Evolutionary conservation across 2,797 vertebrate species (phyloP).

Genomic region (Chanos chanos): DNA sequence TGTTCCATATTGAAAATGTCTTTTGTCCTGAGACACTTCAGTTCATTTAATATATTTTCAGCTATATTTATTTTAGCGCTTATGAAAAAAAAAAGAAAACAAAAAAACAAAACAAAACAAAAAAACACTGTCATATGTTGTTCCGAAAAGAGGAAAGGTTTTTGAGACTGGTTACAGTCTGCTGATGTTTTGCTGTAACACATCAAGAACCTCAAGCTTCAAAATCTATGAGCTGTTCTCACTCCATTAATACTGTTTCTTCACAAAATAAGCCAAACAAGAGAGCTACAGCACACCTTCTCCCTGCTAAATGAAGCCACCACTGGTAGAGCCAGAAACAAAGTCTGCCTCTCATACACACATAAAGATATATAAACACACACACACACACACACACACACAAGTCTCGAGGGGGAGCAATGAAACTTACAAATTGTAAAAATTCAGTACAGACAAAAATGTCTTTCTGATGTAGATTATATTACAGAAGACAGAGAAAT

Average conservation of each 20-base stretch:
- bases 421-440: conserved; percentile 28
- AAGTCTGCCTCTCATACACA: conserved; percentile 45
- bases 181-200: too few species aligned
- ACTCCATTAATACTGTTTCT: conserved; percentile 19
- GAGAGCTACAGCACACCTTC: conserved; percentile 11
- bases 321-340: conserved; percentile 20
- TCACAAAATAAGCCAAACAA: too few species aligned
- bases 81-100: too few species aligned
- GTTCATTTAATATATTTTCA: not conserved
- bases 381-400: conserved; percentile 40
- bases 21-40: too few species aligned
- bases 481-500: conserved; percentile 37
- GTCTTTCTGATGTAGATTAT: conserved; percentile 38
- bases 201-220: too few species aligned
- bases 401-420: conserved; percentile 19
- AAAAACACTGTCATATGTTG: too few species aligned
- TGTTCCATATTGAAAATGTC: too few species aligned
- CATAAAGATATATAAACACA: conserved; percentile 49
- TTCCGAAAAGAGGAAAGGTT: too few species aligned
- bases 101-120: too few species aligned
- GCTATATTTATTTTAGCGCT: too few species aligned
- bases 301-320: conserved; percentile 4
- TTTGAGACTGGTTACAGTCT: too few species aligned
- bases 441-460: conserved; percentile 34
- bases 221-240: too few species aligned